Evolutionary conservation across 2,888 invertebrate species (phyloP).

Genomic region (Unio delphinus): DNA sequence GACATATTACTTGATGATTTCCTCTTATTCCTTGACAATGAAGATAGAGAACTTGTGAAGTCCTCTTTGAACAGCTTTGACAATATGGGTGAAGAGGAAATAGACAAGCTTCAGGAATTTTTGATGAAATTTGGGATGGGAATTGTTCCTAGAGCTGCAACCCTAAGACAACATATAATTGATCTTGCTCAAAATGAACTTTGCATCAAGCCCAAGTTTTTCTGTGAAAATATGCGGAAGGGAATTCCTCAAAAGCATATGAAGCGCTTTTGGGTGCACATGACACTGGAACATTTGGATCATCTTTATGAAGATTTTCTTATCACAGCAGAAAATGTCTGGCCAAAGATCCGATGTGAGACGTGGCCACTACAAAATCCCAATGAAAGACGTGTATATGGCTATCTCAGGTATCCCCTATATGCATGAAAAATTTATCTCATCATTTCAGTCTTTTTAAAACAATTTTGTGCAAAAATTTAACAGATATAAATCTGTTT

Average conservation of each 20-base stretch:
- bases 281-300: slow-evolving; percentile 5
- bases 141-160: background rate
- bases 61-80: slow-evolving; percentile 2
- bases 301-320: background rate
- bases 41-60: background rate
- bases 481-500: too few relatives aligned
- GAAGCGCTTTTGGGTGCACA: slow-evolving; percentile 4
- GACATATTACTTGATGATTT: slow-evolving; percentile 4
- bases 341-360: background rate
- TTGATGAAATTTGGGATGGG: slow-evolving; percentile 6
- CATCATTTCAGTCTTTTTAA: too few relatives aligned
- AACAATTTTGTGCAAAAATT: too few relatives aligned
- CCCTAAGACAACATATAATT: background rate
- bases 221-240: slow-evolving; percentile 6
- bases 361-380: background rate
- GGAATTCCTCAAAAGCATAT: slow-evolving; percentile 5
- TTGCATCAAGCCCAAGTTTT: slow-evolving; percentile 3
- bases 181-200: slow-evolving; percentile 6
- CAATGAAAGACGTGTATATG: too few relatives aligned
- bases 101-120: background rate
- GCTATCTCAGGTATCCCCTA: too few relatives aligned
- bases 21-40: background rate
- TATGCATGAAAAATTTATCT: too few relatives aligned
- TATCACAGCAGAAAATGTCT: slow-evolving; percentile 1
- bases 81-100: background rate